Base-by-base conservation (phyloP, 2,888 invertebrate species). In the Coenonympha arcania region DNA sequence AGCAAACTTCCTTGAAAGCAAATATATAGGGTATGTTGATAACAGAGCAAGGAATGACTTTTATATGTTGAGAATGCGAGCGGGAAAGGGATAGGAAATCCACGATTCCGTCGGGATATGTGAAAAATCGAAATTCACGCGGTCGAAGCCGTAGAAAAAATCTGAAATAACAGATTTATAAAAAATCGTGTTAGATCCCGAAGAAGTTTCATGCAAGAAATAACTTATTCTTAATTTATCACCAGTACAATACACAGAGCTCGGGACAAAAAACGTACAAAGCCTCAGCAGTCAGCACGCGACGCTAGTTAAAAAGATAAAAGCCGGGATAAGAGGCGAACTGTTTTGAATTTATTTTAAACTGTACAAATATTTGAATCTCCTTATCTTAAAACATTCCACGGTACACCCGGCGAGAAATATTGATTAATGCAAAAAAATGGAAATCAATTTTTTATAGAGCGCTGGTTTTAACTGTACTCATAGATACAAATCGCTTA, bases 281-380 rank as follows among this genome's bases (percentile, higher is more conserved):
- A 42, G 41, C 36, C 16, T 8, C 16, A 36, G 41, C 52, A 52
- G 11, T 8, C 16, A 36, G 41, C 52, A 52, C 48, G 52, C 51
- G 43, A 50, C 34, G 54, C 48, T 48, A 31, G 44, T 48, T 48
- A 48, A 48, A 42, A 41, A 31, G 44, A 45, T 48, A 45, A 52
- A 48, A 28, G 39, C 19, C 36, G 19, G 30, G 31, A 48, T 44
- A 48, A 52, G 36, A 48, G 48, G 36, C 41, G 16, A 22, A 40
- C 33, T 34, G 20, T 39, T 48, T 54, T 50, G 36, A 51, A 54
- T 51, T 51, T 50, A 50, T 50, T 50, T 48, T 44, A 44, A 45
- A 48, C 48, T 42, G 41, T 41, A 51, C 40, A 51, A 51, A 54
- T 51, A 51, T 48, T 45, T 48, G 45, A 51, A 48, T 42, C 44